A percentile compares a stretch with the other conserved stretches of the same genome.
Conservation (phyloP, 2,113 vertebrate genomes). For the Sprattus sprattus region DNA sequence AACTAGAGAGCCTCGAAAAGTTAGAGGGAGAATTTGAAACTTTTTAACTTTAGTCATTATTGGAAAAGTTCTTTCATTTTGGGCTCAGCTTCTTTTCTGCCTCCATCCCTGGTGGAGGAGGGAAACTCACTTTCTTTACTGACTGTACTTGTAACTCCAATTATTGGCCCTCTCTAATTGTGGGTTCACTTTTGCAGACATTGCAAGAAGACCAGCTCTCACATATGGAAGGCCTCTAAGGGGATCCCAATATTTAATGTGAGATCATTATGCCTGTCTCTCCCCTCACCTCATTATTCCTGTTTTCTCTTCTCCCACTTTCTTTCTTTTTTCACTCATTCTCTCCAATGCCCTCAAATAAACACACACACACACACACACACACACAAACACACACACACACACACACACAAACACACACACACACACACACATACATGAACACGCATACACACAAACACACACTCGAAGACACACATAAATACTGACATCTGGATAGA, state of each 20-base stretch:
- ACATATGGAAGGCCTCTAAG: not conserved
- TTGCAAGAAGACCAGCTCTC: not conserved
- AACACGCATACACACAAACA: not conserved
- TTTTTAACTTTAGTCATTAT: not conserved
- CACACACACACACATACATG: not conserved
- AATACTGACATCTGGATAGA: not conserved
- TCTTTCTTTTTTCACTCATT: not conserved
- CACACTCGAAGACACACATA: conserved; percentile 17
- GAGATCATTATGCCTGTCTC: not conserved
- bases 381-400: not conserved
- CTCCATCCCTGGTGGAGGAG: not conserved
- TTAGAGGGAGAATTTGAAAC: not conserved
- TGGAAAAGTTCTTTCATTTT: not conserved
- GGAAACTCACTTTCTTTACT: not conserved
- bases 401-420: not conserved
- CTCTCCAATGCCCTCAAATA: not conserved
- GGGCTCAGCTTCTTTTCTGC: not conserved
- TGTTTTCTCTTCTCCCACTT: not conserved
- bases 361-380: not conserved
- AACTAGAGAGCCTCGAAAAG: not conserved
- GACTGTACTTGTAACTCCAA: not conserved
- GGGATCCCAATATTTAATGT: not conserved
- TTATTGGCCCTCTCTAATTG: too few relatives aligned
- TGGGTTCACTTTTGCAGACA: not conserved
- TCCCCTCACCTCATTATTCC: not conserved